Evolutionary conservation across 2,797 vertebrate genomes (phyloP).

Genomic region (Podarcis siculus): DNA sequence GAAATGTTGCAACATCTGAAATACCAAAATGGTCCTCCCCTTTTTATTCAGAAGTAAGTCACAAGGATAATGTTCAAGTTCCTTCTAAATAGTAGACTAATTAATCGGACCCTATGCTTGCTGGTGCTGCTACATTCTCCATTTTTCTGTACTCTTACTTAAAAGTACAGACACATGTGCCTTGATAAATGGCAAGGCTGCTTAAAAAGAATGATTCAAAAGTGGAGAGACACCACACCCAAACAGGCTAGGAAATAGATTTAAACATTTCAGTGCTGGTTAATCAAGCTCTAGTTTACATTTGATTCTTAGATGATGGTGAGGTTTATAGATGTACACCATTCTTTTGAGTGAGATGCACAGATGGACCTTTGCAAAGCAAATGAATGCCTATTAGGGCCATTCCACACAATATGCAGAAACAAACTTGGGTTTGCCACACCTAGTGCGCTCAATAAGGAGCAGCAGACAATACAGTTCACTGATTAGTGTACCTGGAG

Average conservation of each 20-base stretch:
- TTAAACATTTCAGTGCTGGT: conserved; percentile 56
- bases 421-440: neutral
- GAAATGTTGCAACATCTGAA: conserved; percentile 40
- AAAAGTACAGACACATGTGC: conserved; percentile 44
- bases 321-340: neutral
- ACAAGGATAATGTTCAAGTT: conserved; percentile 24
- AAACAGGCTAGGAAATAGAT: conserved; percentile 62
- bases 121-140: conserved; percentile 36
- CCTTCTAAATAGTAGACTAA: conserved; percentile 21
- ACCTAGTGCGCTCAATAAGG: neutral
- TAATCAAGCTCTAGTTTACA: neutral
- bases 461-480: neutral
- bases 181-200: conserved; percentile 46
- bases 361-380: neutral
- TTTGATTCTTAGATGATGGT: neutral
- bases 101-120: conserved; percentile 32
- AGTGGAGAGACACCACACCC: conserved; percentile 56
- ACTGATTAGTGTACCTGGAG: neutral
- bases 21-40: conserved; percentile 28
- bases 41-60: conserved; percentile 13
- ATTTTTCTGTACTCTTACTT: conserved; percentile 56
- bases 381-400: neutral
- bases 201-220: conserved; percentile 50
- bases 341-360: neutral
- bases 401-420: neutral